These are phyloP conservation scores for Mechanitis messenoides DNA, from an alignment of 2,888 invertebrate genomes.

Conservation along the genomic window DNA sequence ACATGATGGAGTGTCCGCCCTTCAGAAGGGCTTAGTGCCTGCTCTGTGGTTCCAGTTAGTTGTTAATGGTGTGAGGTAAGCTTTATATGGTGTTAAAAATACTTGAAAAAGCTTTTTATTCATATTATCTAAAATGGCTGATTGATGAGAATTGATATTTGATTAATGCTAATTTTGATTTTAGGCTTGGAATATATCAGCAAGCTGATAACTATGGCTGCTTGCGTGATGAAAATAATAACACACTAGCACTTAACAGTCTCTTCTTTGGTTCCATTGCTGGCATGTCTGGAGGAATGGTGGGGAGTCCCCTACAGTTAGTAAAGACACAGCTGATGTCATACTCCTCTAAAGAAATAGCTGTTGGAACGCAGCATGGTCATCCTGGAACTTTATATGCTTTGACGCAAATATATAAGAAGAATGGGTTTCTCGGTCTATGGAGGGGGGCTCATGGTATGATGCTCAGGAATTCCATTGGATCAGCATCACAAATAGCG, in stretches of 20 bases:
- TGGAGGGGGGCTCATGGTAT: slow-evolving; percentile 88
- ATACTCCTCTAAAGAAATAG: slow-evolving; percentile 83
- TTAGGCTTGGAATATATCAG: slow-evolving; percentile 85
- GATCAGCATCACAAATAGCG: slow-evolving; percentile 89
- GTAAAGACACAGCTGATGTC: slow-evolving; percentile 93
- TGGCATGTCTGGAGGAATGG: slow-evolving; percentile 85
- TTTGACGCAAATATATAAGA: slow-evolving; percentile 75
- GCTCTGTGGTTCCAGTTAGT: slow-evolving; percentile 88
- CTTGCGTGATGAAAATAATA: slow-evolving; percentile 78
- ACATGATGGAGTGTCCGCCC: slow-evolving; percentile 84
- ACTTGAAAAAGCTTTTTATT: background rate
- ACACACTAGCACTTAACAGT: slow-evolving; percentile 81
- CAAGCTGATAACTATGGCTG: slow-evolving; percentile 81
- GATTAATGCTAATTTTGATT: slow-evolving; percentile 19
- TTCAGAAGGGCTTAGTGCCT: slow-evolving; percentile 88
- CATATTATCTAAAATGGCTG: slow-evolving; percentile 4
- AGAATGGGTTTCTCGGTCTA: slow-evolving; percentile 71
- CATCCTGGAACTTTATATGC: slow-evolving; percentile 83
- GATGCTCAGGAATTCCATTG: slow-evolving; percentile 85
- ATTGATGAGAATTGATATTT: too few relatives aligned
- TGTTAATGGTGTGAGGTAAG: slow-evolving; percentile 77
- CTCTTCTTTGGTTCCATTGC: slow-evolving; percentile 84
- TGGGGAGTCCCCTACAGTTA: slow-evolving; percentile 92
- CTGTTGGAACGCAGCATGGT: slow-evolving; percentile 91
- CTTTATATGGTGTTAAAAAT: slow-evolving; percentile 13